Conservation (phyloP, 2,797 vertebrate genomes). For the Cryptoprocta ferox region DNA sequence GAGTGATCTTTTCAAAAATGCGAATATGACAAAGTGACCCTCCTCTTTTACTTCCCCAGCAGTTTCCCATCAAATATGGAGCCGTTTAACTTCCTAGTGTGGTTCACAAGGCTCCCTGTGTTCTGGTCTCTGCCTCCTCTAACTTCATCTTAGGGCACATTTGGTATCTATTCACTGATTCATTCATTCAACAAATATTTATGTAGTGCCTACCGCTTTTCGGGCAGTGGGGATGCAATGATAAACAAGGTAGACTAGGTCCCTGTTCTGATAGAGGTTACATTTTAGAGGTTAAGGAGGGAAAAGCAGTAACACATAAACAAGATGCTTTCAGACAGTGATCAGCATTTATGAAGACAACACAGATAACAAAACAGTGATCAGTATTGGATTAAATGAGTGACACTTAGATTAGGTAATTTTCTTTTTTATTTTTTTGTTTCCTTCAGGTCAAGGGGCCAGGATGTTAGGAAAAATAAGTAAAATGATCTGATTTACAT, state of each 20-base stretch:
- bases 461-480: background rate
- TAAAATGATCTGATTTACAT: background rate
- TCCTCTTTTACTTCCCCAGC: background rate
- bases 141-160: too few species aligned
- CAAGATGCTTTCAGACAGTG: background rate
- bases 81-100: background rate
- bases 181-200: background rate
- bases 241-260: background rate
- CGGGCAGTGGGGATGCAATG: background rate
- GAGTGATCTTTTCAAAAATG: background rate
- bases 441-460: background rate
- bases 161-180: background rate
- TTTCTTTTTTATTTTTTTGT: background rate
- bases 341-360: background rate
- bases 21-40: background rate
- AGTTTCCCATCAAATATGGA: background rate
- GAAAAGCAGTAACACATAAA: background rate
- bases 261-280: background rate
- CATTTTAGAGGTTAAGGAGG: background rate
- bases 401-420: background rate
- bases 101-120: background rate
- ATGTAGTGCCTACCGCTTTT: background rate
- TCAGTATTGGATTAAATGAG: background rate
- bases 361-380: background rate
- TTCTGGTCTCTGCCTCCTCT: background rate